Percentiles rank a stretch among this genome's conserved stretches.
Conservation (phyloP, 2,797 vertebrate species). For the Platalea minor region DNA sequence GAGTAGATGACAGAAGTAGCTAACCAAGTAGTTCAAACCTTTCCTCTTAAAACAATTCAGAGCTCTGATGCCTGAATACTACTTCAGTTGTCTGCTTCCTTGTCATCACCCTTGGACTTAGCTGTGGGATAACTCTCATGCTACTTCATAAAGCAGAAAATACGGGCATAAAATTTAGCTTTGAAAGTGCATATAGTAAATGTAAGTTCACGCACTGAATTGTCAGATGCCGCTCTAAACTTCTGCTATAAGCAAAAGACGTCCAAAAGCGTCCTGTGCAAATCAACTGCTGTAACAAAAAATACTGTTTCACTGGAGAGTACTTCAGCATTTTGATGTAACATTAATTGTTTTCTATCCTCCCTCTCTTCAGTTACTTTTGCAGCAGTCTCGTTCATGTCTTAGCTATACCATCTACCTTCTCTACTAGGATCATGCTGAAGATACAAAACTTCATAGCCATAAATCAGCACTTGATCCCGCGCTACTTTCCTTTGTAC, state of each 20-base stretch:
- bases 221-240: neutral
- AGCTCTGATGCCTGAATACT: accelerated
- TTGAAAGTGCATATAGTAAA: neutral
- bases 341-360: neutral
- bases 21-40: neutral
- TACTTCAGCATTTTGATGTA: neutral
- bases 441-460: neutral
- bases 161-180: neutral
- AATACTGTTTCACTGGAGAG: neutral
- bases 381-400: neutral
- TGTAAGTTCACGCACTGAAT: neutral
- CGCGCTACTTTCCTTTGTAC: neutral
- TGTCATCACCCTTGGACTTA: neutral
- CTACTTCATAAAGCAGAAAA: neutral
- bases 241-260: neutral
- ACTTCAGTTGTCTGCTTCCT: neutral
- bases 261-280: neutral
- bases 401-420: neutral
- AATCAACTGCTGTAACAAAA: neutral
- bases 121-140: neutral
- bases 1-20: neutral
- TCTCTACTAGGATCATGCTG: neutral
- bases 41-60: neutral
- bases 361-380: neutral
- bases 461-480: neutral